Percentiles rank a stretch among this genome's conserved stretches.
phyloP scores from a whole-genome alignment of 2,797 vertebrate species.

The Molossus molossus region DNA sequence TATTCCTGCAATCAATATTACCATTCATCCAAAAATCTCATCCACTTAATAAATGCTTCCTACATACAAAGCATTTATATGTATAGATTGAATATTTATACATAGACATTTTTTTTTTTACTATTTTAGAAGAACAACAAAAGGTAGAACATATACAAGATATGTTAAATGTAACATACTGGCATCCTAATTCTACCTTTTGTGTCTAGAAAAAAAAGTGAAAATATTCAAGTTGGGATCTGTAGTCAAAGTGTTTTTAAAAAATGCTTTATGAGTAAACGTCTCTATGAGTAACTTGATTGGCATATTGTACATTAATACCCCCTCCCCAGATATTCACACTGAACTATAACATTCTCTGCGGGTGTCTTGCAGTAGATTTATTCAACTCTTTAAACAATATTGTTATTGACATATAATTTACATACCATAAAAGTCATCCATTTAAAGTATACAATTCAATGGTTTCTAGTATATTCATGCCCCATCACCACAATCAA shows the following conservation, averaged over 20 bases:
- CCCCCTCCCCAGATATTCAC: not conserved
- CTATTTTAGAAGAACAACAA: not conserved
- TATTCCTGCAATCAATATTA: conserved; percentile 14
- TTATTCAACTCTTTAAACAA: conserved; percentile 21
- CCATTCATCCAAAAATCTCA: not conserved
- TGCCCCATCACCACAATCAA: too few relatives aligned
- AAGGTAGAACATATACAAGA: not conserved
- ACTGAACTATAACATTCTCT: not conserved
- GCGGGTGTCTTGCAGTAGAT: not conserved
- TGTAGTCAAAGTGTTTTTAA: not conserved
- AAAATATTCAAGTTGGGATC: not conserved
- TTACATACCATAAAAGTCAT: too few relatives aligned
- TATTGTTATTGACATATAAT: not conserved
- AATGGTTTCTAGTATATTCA: too few relatives aligned
- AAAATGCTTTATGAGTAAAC: not conserved
- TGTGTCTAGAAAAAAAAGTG: not conserved
- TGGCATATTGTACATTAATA: not conserved
- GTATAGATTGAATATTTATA: not conserved
- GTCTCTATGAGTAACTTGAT: not conserved
- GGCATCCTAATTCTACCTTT: not conserved
- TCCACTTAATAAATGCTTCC: not conserved
- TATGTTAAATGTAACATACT: not conserved
- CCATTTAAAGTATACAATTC: too few relatives aligned
- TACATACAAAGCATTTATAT: not conserved
- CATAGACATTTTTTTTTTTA: not conserved